These are phyloP conservation scores for Xenops minutus DNA, from an alignment of 2,797 vertebrate genomes.

Conservation along the genomic window DNA sequence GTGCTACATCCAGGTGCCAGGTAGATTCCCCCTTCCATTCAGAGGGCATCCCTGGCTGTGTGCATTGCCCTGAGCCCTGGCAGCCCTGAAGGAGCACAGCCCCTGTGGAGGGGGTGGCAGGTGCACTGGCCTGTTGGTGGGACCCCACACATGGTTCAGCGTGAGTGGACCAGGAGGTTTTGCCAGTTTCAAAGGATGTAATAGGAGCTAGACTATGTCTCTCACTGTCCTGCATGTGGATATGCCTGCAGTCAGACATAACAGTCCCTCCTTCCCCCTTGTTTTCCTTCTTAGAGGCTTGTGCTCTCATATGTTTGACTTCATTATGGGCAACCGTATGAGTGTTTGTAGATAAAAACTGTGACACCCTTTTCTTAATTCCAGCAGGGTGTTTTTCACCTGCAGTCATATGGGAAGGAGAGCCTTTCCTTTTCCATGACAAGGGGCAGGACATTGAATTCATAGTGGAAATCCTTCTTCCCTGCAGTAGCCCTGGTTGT, in stretches of 20 bases:
- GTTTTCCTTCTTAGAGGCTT: neutral
- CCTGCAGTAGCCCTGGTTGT: neutral
- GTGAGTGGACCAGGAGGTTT: neutral
- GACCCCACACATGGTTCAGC: rapidly evolving
- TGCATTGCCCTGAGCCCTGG: neutral
- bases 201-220: neutral
- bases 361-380: neutral
- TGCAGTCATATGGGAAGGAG: neutral
- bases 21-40: neutral
- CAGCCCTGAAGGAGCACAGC: neutral
- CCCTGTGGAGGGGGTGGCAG: rapidly evolving
- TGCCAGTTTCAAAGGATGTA: neutral
- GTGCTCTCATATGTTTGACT: neutral
- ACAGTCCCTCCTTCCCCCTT: neutral
- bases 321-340: neutral
- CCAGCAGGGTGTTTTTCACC: neutral
- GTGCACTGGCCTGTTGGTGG: rapidly evolving
- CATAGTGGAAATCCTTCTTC: neutral
- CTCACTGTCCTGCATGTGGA: neutral
- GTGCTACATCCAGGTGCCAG: neutral
- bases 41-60: rapidly evolving
- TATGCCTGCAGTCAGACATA: neutral
- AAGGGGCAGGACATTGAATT: neutral
- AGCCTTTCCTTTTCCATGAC: neutral
- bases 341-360: neutral